Base-by-base conservation (phyloP, 2,113 vertebrate genomes). In the Arvicanthis niloticus region DNA sequence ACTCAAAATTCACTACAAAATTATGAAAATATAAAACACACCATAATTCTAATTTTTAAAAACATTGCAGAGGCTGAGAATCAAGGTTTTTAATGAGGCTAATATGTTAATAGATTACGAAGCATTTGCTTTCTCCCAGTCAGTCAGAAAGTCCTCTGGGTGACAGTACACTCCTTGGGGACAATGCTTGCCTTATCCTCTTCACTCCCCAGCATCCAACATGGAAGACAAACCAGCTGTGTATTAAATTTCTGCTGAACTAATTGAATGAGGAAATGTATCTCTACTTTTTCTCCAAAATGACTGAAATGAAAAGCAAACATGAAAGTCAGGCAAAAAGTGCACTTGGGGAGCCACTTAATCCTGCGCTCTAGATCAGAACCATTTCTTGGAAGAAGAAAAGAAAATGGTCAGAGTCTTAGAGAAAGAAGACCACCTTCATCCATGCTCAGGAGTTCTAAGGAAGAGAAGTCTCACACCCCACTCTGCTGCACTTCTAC, bases 221-320 rank as follows among this genome's bases (percentile, higher is more conserved):
- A 31, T 15, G 5, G 68, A 0, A 91, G 58, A 60, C 51, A 62
- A 5, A 67, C 1, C 80, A 48, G n/a, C 21, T 85, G 1, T 16
- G 11, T 76, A 72, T 48, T 90, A 22, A 81, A 80, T 90, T 88
- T 96, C 84, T 91, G 22, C 67, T 89, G 26, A 92, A 75, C 21
- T 60, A 29, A 91, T 62, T 68, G 29, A 89, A 29, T 60, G n/a
- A 84, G 76, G 42, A 85, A 67, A 60, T 53, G 86, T 15, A 53
- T 60, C 62, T 24, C 51, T 93, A 68, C 42, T 70, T 60, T 81
- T 95, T 93, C 77, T 72, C 72, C 73, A 29, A 96, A 91, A 92
- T 87, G 37, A 88, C 86, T 88, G 91, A 73, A 91, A 91, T 89
- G 82, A 81, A 48, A 92, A 90, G 72, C 13, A 91, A 62, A 84